Base-by-base conservation (phyloP, 1,140 invertebrate genomes). In the Carposina sasakii region DNA sequence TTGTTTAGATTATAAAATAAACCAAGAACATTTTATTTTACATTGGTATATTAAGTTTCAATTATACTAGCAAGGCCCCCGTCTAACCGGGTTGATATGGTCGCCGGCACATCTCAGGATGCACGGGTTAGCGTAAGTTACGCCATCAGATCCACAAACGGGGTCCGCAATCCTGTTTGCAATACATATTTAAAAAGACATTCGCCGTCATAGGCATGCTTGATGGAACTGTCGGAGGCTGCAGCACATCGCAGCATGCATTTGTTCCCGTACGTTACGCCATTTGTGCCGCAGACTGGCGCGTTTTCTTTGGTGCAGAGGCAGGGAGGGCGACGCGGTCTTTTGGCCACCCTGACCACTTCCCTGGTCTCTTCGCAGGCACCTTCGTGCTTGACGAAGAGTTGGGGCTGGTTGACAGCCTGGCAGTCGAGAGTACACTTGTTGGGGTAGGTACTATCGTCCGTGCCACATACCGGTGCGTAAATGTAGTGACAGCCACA, bases 71-170 rank as follows among this genome's bases (percentile, higher is more conserved):
- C n/a, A n/a, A n/a, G n/a, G n/a, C n/a, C n/a, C n/a, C n/a, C n/a
- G n/a, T n/a, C n/a, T n/a, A n/a, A n/a, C n/a, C n/a, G n/a, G n/a
- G n/a, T n/a, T n/a, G n/a, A n/a, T n/a, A n/a, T n/a, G n/a, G n/a
- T n/a, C n/a, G n/a, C 42, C 48, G 0, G 54, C 63, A 52, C 87
- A 88, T 1, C 81, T 57, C 28, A 87, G 76, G 21, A 72, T 34
- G 49, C 87, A 89, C 1, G 68, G 60, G 65, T 88, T 89, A 30
- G 54, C 34, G 58, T 88, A 88, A 1, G 87, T 87, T 1, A 59
- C 52, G 15, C 73, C 58, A 55, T 88, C 79, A 34, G 68, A 74
- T 4, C 71, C 87, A 60, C 88, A 89, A 0, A 89, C 82, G 0
- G 87, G 87, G 4, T 34, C n/a, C 1, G 34, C 10, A 17, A 21